phyloP scores from a whole-genome alignment of 2,888 invertebrate species.

The Cancer borealis region DNA sequence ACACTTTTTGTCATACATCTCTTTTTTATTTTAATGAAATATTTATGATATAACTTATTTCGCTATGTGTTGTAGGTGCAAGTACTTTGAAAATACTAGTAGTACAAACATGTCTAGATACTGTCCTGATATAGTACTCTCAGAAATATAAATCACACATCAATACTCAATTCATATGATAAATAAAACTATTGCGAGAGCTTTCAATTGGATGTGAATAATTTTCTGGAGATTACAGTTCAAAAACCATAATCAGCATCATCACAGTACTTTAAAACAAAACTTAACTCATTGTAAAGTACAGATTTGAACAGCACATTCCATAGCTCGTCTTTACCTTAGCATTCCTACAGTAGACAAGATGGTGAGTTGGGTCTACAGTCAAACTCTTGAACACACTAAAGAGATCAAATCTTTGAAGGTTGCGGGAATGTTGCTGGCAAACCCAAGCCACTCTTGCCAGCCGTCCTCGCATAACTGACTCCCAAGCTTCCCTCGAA shows the following conservation, averaged over 20 bases:
- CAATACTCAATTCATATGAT: no score
- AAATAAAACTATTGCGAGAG: no score
- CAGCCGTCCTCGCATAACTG: conserved; percentile 21
- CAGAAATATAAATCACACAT: no score
- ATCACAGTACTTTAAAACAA: not conserved
- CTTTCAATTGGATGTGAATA: no score
- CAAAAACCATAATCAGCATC: not conserved
- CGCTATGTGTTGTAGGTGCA: no score
- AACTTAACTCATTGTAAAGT: not conserved
- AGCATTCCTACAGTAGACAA: conserved; percentile 70
- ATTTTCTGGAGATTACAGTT: no score
- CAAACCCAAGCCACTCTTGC: conserved; percentile 33
- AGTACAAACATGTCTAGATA: no score
- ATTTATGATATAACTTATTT: no score
- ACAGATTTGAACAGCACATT: not conserved
- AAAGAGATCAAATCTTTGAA: conserved; percentile 57
- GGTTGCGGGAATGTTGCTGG: not conserved
- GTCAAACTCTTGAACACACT: conserved; percentile 21
- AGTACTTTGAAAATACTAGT: no score
- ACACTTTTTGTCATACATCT: no score
- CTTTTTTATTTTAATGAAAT: no score
- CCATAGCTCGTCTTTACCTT: conserved; percentile 41
- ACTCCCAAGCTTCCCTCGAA: not conserved
- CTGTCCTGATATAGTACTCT: no score
- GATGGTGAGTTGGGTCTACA: conserved; percentile 63